Base-by-base conservation (phyloP, 2,888 invertebrate species). In the Apodemia hepburni region DNA sequence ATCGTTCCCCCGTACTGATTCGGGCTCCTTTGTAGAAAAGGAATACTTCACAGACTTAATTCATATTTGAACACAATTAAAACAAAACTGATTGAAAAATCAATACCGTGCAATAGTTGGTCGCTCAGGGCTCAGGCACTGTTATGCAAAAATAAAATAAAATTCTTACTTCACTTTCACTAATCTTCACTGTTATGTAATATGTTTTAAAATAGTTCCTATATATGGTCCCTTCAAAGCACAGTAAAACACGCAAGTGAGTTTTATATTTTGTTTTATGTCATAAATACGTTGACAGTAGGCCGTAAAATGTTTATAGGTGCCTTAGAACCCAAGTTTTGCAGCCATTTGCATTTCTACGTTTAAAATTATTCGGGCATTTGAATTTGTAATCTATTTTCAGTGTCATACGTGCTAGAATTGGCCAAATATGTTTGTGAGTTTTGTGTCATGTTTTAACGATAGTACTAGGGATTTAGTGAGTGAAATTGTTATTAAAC, bases 311-410 rank as follows among this genome's bases (percentile, higher is more conserved):
- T 60, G 63, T 63, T 63, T 63, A 63, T 42, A 38, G 59, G 18
- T 33, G 8, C 42, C 18, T 42, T 63, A 29, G 45, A 57, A 29
- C 27, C 64, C 70, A 69, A 78, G 33, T 63, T 59, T 63, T 11
- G 42, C n/a, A n/a, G 35, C 51, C 93, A 93, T 64, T 94, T 91
- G 69, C 94, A 94, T 70, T 81, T 92, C 59, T 93, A 82, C 3
- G 91, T 57, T 63, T 54, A 35, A 59, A 61, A 61, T 58, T 61
- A 61, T 61, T 12, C n/a, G 1, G 7, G 27, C 29, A 11, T 15
- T 29, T 29, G 54, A 57, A 15, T 57, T 57, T 57, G 29, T 29
- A 15, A 12, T 22, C 15, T 57, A 29, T 57, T 29, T 1, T 57
- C 7, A 2, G 29, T 27, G 27, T 5, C 3, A 8, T 57, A 57